Percentiles rank a stretch among this genome's conserved stretches.
Conservation (phyloP, 2,797 vertebrate species). For the Ciconia nigra region DNA sequence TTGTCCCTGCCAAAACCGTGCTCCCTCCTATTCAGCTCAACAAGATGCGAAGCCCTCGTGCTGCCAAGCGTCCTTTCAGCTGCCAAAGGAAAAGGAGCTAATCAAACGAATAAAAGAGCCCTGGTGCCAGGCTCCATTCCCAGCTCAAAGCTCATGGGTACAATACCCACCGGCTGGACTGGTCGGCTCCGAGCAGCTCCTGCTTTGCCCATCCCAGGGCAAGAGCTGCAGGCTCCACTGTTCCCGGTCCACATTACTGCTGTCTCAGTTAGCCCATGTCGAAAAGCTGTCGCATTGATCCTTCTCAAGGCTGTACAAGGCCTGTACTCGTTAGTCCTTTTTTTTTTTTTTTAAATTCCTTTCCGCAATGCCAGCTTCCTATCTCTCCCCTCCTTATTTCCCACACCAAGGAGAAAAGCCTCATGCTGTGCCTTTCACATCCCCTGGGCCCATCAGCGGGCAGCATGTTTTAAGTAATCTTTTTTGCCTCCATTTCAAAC, state of each 20-base stretch:
- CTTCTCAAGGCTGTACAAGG: background rate
- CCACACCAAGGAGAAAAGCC: constrained; percentile 21
- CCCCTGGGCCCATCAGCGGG: background rate
- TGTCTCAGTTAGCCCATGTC: background rate
- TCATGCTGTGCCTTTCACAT: constrained; percentile 34
- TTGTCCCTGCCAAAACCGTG: constrained; percentile 28
- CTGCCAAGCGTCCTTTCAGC: constrained; percentile 44
- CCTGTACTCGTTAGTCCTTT: background rate
- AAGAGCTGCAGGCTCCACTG: background rate
- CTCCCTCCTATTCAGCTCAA: constrained; percentile 35
- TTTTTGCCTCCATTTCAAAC: constrained; percentile 19
- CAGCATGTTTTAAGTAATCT: constrained; percentile 25
- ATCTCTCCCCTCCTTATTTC: constrained; percentile 22
- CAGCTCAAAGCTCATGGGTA: background rate
- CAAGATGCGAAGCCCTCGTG: background rate
- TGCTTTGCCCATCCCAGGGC: background rate
- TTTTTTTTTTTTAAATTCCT: background rate
- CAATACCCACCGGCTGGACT: background rate
- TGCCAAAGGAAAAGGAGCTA: constrained; percentile 42
- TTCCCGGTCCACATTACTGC: background rate
- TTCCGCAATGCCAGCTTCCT: background rate
- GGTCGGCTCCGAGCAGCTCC: accelerated
- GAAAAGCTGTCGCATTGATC: background rate
- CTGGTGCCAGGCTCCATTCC: background rate
- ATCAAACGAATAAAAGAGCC: background rate